Conservation (phyloP, 2,113 vertebrate species). For the Chloroceryle aenea region DNA sequence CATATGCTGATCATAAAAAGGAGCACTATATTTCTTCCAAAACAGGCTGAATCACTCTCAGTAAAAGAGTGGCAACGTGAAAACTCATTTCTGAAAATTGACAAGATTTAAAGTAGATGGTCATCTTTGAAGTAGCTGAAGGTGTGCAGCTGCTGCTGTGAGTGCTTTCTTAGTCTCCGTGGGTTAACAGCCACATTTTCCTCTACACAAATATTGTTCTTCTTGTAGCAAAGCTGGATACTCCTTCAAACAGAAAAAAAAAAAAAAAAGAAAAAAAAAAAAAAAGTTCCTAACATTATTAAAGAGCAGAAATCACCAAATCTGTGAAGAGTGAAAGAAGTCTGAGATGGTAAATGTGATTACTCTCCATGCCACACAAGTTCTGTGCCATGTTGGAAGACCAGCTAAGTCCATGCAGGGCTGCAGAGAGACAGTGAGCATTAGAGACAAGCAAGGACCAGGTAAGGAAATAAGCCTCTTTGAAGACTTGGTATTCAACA, state of each 20-base stretch:
- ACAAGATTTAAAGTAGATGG: not conserved
- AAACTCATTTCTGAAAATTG: not conserved
- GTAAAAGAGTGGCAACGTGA: not conserved
- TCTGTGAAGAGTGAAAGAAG: not conserved
- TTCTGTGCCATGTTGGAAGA: not conserved
- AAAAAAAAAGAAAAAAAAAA: not conserved
- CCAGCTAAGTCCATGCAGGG: not conserved
- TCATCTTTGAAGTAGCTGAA: not conserved
- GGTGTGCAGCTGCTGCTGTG: not conserved
- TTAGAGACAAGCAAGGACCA: not conserved
- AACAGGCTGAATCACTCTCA: not conserved
- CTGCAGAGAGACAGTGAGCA: accelerated
- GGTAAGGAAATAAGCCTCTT: accelerated
- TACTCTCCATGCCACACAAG: not conserved
- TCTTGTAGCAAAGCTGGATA: not conserved
- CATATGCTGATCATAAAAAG: slow-evolving; percentile 19
- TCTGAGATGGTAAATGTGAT: not conserved
- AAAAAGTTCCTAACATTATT: not conserved
- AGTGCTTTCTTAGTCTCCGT: not conserved
- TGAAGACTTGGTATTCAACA: not conserved
- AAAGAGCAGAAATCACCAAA: not conserved
- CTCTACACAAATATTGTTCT: not conserved
- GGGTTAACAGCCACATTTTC: not conserved
- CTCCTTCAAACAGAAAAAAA: not conserved
- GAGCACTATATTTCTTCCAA: slow-evolving; percentile 9